A percentile compares a stretch with the other conserved stretches of the same genome.
Evolutionary conservation across 2,797 vertebrate genomes (phyloP).

Genomic region (Malurus splendens): DNA sequence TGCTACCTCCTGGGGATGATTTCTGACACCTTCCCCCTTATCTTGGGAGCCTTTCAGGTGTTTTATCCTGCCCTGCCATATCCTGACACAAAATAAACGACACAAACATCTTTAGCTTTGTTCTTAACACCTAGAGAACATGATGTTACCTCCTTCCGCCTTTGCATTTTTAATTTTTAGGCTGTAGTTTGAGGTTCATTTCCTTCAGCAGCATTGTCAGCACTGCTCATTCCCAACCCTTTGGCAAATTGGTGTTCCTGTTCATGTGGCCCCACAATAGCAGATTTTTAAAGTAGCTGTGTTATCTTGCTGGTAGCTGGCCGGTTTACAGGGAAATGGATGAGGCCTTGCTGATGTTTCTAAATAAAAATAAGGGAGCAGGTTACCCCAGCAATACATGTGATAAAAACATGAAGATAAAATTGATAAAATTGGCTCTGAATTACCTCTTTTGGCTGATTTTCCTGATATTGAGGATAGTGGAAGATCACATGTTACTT

Average conservation of each 20-base stretch:
- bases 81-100: background rate
- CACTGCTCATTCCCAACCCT: background rate
- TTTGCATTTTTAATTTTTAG: conserved; percentile 2
- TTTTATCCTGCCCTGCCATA: background rate
- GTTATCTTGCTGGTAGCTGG: background rate
- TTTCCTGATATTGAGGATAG: background rate
- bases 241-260: background rate
- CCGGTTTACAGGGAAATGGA: background rate
- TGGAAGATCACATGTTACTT: background rate
- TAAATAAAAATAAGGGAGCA: background rate
- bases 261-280: background rate
- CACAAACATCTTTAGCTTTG: conserved; percentile 31
- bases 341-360: background rate
- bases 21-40: background rate
- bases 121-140: background rate
- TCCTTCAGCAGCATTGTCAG: background rate
- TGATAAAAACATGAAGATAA: background rate
- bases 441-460: background rate
- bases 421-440: background rate
- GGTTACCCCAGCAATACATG: background rate
- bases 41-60: background rate
- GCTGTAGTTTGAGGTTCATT: background rate
- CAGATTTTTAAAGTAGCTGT: background rate
- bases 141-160: background rate
- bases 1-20: background rate